phyloP scores from a whole-genome alignment of 1,140 invertebrate genomes.

The Drosophila quadrilineata region DNA sequence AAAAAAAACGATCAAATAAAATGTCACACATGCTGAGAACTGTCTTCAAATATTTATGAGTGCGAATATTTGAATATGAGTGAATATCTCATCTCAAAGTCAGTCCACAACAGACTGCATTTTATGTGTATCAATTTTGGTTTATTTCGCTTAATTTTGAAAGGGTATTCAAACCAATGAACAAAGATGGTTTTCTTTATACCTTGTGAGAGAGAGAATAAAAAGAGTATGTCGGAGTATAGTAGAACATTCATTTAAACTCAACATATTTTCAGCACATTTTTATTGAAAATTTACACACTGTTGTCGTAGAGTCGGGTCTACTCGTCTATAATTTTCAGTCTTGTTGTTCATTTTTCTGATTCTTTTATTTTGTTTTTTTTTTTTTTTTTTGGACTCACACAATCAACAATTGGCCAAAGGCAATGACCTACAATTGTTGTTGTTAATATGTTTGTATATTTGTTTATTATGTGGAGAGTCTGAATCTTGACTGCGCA shows the following conservation, averaged over 20 bases:
- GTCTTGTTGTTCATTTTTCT: background rate
- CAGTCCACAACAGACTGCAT: too few species aligned
- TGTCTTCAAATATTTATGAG: constrained; percentile 37
- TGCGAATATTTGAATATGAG: too few species aligned
- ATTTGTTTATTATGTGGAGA: constrained; percentile 23
- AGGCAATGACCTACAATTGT: constrained; percentile 43
- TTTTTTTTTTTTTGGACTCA: background rate
- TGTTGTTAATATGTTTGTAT: constrained; percentile 1
- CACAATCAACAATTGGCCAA: constrained; percentile 19
- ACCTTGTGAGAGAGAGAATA: too few species aligned
- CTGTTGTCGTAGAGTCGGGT: too few species aligned
- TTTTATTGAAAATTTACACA: too few species aligned
- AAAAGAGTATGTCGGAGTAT: too few species aligned
- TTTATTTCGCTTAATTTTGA: background rate
- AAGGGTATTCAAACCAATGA: constrained; percentile 10
- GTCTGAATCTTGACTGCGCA: constrained; percentile 13
- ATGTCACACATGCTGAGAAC: constrained; percentile 37
- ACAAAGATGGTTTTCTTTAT: too few species aligned
- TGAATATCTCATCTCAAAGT: constrained; percentile 1
- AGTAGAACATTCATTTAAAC: too few species aligned
- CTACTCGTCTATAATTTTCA: too few species aligned
- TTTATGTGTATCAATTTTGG: constrained; percentile 4
- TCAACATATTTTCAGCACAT: too few species aligned
- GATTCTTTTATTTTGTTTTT: background rate
- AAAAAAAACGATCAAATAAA: constrained; percentile 33